These are phyloP conservation scores for Onychomys leucogaster DNA, from an alignment of 2,797 vertebrate species.

Conservation along the genomic window DNA sequence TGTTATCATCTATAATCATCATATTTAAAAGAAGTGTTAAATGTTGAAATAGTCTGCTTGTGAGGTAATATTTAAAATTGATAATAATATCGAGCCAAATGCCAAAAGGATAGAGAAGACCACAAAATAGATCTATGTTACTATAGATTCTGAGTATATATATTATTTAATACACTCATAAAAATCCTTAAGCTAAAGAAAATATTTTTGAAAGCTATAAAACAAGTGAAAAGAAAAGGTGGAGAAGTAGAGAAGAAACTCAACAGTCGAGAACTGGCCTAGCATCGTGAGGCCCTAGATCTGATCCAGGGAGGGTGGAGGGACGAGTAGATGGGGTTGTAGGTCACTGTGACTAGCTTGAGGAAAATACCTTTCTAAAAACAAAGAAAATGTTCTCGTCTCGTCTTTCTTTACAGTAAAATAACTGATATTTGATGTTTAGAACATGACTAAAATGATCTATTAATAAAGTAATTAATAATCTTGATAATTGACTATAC, in stretches of 20 bases:
- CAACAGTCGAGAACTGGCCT: neutral
- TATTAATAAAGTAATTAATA: slow-evolving; percentile 8
- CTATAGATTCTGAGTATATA: neutral
- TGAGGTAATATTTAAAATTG: slow-evolving; percentile 46
- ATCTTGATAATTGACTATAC: neutral
- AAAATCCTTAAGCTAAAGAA: neutral
- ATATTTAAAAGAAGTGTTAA: neutral
- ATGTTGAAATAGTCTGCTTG: neutral
- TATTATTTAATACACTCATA: neutral
- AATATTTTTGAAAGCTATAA: neutral
- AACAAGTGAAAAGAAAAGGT: neutral
- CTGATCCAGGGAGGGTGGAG: no score
- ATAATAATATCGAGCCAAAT: neutral
- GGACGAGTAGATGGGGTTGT: no score
- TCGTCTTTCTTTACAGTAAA: neutral
- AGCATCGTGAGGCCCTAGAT: neutral
- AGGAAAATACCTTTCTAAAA: neutral
- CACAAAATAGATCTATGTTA: neutral
- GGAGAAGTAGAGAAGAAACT: neutral
- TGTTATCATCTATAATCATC: neutral
- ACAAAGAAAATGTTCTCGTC: neutral
- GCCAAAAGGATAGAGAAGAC: neutral
- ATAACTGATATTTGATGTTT: slow-evolving; percentile 28
- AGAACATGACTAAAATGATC: neutral
- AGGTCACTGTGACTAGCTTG: neutral